Evolutionary conservation across 2,113 vertebrate genomes (phyloP).

Genomic region (Dasypus novemcinctus): DNA sequence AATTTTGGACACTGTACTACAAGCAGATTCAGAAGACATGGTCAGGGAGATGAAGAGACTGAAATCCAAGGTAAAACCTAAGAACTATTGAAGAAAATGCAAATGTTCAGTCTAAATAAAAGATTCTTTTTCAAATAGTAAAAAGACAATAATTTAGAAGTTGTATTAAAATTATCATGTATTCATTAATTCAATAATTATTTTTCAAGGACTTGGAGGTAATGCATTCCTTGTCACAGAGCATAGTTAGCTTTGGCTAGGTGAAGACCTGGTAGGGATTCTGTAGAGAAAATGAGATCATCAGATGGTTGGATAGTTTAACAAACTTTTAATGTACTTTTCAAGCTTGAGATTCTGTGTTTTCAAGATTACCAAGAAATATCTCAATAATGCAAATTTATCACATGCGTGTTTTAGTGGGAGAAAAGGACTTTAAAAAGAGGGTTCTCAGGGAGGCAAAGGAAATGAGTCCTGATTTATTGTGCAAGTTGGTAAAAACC

Average conservation of each 20-base stretch:
- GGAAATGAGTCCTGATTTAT: constrained; percentile 11
- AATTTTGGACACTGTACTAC: neutral
- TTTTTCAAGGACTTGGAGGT: neutral
- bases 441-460: neutral
- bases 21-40: neutral
- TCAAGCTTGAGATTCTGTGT: neutral
- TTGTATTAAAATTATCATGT: neutral
- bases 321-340: neutral
- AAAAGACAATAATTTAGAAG: neutral
- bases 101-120: neutral
- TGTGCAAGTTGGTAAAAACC: neutral
- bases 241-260: neutral
- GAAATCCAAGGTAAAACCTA: neutral
- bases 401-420: neutral
- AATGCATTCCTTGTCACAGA: neutral
- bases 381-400: neutral
- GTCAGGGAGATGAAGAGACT: neutral
- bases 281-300: neutral
- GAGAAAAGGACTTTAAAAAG: neutral
- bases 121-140: neutral
- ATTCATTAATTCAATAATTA: neutral
- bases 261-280: neutral
- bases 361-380: neutral
- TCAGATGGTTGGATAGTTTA: neutral
- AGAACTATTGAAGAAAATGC: neutral